Base-by-base conservation (phyloP, 2,888 invertebrate genomes). In the Cerastoderma edule region DNA sequence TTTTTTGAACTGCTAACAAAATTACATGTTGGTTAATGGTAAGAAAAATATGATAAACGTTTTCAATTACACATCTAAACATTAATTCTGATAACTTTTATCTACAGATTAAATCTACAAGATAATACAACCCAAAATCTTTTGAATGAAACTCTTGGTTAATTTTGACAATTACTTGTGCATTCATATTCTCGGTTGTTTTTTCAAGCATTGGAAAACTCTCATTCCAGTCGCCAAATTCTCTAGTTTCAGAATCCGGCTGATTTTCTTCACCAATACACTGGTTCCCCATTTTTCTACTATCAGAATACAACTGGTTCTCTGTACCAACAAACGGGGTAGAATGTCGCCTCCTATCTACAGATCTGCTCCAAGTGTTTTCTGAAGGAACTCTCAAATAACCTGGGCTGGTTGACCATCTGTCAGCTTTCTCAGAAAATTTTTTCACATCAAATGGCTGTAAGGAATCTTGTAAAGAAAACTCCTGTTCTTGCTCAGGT, bases 381-480 rank as follows among this genome's bases (percentile, higher is more conserved):
- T 60, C 60, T 24, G 60, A 60, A 16, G 60, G 60, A 27, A 60
- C 39, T 27, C 39, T 19, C 5, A 33, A 27, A 5, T 33, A 19
- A 13, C 27, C 60, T 60, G 39, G 33, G 10, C 50, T 50, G 50
- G 24, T 33, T 39, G 60, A 60, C 2, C 33, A 33, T 35, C 39
- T 60, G 4, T 22, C 8, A n/a, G 60, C 22, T 39, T 39, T 32
- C 6, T 60, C 39, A 4, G 13, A 24, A 39, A 24, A 22, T 16
- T 24, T 16, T 35, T 39, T 60, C 39, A 60, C 24, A 60, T 60
- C 27, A 60, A 60, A 60, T 24, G 60, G 60, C 24, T 60, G 35
- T 1, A 60, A 30, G 3, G 39, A 60, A 16, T 60, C 60, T 60
- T 39, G 22, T 1, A 60, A 39, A n/a, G 24, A 39, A 24, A 33